These are phyloP conservation scores for Cyanoramphus novaezelandiae DNA, from an alignment of 2,113 vertebrate genomes.

Conservation along the genomic window DNA sequence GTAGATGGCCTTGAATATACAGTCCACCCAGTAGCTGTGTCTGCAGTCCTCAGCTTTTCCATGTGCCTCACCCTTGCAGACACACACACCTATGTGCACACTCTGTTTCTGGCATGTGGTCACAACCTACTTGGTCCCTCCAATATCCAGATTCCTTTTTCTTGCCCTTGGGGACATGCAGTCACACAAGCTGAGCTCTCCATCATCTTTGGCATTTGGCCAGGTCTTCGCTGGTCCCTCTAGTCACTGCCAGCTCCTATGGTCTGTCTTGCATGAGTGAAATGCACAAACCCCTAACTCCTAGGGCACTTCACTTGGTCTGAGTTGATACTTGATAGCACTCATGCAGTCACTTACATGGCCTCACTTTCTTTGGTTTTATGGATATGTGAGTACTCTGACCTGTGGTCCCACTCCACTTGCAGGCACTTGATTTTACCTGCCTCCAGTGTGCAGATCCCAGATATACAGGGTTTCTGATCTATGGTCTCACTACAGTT, in stretches of 20 bases:
- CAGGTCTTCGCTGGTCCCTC: not conserved
- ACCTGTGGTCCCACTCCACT: rapidly evolving
- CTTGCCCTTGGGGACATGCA: not conserved
- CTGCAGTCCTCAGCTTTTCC: not conserved
- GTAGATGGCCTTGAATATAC: not conserved
- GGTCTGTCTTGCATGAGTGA: not conserved
- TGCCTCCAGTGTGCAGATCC: not conserved
- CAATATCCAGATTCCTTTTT: not conserved
- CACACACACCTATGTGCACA: rapidly evolving
- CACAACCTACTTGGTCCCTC: not conserved
- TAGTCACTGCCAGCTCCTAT: not conserved
- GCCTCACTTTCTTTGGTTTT: not conserved
- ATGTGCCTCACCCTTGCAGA: not conserved
- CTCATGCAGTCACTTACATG: not conserved
- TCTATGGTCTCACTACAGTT: not conserved
- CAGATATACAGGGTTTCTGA: not conserved
- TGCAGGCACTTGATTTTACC: not conserved
- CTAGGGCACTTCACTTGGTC: not conserved
- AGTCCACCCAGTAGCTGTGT: not conserved
- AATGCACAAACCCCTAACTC: not conserved
- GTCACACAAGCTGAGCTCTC: not conserved
- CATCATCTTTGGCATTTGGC: not conserved
- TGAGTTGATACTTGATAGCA: not conserved
- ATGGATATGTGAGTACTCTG: not conserved
- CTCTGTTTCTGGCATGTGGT: not conserved